These are phyloP conservation scores for Thaumatotibia leucotreta DNA, from an alignment of 1,140 invertebrate species.

Conservation along the genomic window DNA sequence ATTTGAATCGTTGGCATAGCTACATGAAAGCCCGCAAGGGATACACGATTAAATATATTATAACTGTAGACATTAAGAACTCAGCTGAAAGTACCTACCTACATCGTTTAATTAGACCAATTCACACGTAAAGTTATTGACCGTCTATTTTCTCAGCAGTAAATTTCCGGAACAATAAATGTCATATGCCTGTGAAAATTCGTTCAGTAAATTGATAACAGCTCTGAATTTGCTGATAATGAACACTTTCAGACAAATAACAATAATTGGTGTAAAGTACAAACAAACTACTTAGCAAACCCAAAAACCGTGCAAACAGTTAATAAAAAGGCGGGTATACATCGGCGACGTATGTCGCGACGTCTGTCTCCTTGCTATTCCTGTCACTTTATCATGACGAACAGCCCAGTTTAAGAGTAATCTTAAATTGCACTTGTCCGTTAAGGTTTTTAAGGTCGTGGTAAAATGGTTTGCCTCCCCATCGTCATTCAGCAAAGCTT, in stretches of 20 bases:
- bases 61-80: too few relatives aligned
- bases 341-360: constrained; percentile 33
- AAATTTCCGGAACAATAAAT: constrained; percentile 2
- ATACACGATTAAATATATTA: too few relatives aligned
- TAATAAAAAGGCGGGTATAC: constrained; percentile 18
- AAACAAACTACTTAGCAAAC: constrained; percentile 16
- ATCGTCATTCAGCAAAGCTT: not conserved
- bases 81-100: not conserved
- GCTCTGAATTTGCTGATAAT: not conserved
- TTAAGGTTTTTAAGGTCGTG: not conserved
- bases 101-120: not conserved
- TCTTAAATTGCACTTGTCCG: not conserved
- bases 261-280: not conserved
- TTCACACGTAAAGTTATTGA: not conserved
- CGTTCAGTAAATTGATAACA: not conserved
- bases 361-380: constrained; percentile 1
- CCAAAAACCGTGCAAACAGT: constrained; percentile 16
- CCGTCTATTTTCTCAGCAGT: not conserved
- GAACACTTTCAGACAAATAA: not conserved
- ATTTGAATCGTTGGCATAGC: too few relatives aligned
- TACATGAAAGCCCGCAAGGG: too few relatives aligned
- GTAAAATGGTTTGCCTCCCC: not conserved
- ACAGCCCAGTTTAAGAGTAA: not conserved
- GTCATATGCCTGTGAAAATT: not conserved
- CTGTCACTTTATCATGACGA: not conserved